Evolutionary conservation across 2,113 vertebrate species (phyloP).

Genomic region (Macquaria ambigua): DNA sequence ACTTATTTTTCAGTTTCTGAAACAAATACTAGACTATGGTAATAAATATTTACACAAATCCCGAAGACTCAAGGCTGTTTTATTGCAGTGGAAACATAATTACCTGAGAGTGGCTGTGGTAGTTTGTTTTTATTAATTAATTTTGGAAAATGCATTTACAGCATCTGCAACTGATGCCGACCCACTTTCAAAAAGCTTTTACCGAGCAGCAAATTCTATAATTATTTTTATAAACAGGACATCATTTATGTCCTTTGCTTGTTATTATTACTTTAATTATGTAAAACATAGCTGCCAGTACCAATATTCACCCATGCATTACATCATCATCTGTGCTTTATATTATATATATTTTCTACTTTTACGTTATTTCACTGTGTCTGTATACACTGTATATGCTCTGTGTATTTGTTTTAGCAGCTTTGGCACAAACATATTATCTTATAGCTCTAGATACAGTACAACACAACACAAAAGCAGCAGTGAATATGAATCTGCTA

Average conservation of each 20-base stretch:
- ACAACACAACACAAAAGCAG: conserved; percentile 5
- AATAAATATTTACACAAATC: background rate
- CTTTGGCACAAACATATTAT: background rate
- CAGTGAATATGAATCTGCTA: background rate
- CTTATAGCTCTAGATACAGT: background rate
- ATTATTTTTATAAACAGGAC: background rate
- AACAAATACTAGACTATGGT: background rate
- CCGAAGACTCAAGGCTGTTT: background rate
- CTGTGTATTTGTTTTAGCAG: background rate
- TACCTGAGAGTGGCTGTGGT: background rate
- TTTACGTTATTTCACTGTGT: background rate
- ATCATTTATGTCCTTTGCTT: background rate
- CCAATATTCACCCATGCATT: background rate
- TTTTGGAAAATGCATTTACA: background rate
- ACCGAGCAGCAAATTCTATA: background rate
- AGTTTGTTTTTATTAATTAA: background rate
- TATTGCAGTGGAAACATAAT: background rate
- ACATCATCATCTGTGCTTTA: background rate
- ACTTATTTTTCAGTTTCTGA: background rate
- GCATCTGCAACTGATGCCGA: background rate
- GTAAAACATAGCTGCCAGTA: no score
- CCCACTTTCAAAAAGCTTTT: background rate
- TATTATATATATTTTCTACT: background rate
- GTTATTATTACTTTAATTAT: background rate
- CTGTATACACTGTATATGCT: background rate